phyloP scores from a whole-genome alignment of 2,113 vertebrate genomes.

The Megaceryle maxima region DNA sequence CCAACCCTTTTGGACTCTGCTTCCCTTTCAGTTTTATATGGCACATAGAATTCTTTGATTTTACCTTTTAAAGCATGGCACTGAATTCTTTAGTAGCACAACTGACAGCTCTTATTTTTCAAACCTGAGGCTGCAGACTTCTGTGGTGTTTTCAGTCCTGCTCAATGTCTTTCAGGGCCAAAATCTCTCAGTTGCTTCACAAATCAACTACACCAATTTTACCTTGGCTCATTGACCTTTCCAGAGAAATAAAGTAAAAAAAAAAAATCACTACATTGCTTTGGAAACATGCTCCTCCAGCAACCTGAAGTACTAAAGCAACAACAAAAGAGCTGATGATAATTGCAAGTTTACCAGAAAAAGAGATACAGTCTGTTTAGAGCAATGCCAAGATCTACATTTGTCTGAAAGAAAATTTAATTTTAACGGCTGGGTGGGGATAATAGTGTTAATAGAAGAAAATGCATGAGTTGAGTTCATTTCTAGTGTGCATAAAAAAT shows the following conservation, averaged over 20 bases:
- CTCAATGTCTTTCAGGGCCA: not conserved
- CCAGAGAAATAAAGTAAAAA: not conserved
- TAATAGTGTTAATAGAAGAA: not conserved
- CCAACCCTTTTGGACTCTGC: conserved; percentile 70
- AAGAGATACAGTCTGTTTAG: not conserved
- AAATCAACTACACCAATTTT: not conserved
- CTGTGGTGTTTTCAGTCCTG: conserved; percentile 15
- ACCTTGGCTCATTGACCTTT: not conserved
- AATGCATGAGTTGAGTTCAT: not conserved
- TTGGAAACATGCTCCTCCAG: not conserved
- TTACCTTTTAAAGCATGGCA: conserved; percentile 76
- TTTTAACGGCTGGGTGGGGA: not conserved
- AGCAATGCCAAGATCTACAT: not conserved
- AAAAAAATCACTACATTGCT: not conserved
- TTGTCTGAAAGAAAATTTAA: not conserved
- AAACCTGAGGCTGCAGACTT: not conserved
- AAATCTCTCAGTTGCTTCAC: not conserved
- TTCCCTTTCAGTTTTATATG: conserved; percentile 74
- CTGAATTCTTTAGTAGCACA: conserved; percentile 71
- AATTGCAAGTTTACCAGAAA: not conserved
- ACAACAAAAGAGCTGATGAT: not conserved
- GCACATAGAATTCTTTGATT: conserved; percentile 80
- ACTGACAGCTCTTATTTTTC: conserved; percentile 42
- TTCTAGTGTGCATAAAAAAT: not conserved
- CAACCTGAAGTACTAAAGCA: not conserved